These are phyloP conservation scores for Diachasmimorpha longicaudata DNA, from an alignment of 1,140 invertebrate genomes.

Conservation along the genomic window DNA sequence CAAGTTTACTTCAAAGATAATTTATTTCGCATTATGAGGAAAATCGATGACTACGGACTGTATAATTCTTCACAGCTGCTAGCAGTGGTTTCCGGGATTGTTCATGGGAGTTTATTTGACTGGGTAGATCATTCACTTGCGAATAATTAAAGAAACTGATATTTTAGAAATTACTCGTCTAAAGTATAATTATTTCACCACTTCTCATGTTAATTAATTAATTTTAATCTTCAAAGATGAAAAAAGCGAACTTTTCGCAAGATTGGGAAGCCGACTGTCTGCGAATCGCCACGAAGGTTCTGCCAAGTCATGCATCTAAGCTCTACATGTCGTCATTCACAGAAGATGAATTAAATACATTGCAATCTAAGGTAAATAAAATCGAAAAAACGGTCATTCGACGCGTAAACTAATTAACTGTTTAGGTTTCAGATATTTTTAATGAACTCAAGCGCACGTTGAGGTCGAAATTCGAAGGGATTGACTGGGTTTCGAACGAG, in stretches of 20 bases:
- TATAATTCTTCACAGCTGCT: constrained; percentile 15
- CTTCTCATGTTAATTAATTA: too few species aligned
- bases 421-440: constrained; percentile 35
- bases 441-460: constrained; percentile 36
- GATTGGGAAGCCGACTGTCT: constrained; percentile 40
- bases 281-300: constrained; percentile 27
- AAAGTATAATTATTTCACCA: not conserved
- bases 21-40: constrained; percentile 25
- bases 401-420: not conserved
- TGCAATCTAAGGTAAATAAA: constrained; percentile 32
- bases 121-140: constrained; percentile 31
- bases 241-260: constrained; percentile 8
- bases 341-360: constrained; percentile 30
- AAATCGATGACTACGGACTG: constrained; percentile 16
- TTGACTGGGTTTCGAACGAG: constrained; percentile 26
- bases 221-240: constrained; percentile 32
- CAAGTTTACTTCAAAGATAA: constrained; percentile 38
- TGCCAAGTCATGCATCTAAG: constrained; percentile 39
- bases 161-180: too few species aligned
- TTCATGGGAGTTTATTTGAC: constrained; percentile 40
- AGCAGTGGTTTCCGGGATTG: constrained; percentile 42
- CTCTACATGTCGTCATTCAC: constrained; percentile 46
- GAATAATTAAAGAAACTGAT: not conserved
- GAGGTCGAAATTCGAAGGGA: constrained; percentile 21
- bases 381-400: not conserved